These are phyloP conservation scores for Leptatherina wallacei DNA, from an alignment of 2,797 vertebrate species.

Conservation along the genomic window DNA sequence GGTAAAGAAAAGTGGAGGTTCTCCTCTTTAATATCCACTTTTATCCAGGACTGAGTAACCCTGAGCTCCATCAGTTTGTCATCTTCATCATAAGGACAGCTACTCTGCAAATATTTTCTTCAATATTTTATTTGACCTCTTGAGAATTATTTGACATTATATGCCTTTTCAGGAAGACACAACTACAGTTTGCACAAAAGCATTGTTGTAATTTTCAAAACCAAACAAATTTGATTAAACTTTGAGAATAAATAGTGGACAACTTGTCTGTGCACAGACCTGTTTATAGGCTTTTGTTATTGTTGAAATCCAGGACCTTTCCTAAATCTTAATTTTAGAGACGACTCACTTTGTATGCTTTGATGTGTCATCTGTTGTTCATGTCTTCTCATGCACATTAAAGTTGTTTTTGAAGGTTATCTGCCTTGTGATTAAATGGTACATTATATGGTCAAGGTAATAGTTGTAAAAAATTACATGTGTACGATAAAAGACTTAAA, in stretches of 20 bases:
- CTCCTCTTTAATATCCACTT: background rate
- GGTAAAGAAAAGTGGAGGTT: background rate
- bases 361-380: constrained; percentile 50
- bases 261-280: constrained; percentile 11
- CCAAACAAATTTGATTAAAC: constrained; percentile 26
- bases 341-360: constrained; percentile 46
- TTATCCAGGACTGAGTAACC: constrained; percentile 27
- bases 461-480: constrained; percentile 7
- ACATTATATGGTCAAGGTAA: background rate
- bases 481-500: background rate
- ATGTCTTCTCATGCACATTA: constrained; percentile 69
- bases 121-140: constrained; percentile 43
- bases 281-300: constrained; percentile 27
- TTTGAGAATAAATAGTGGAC: constrained; percentile 5
- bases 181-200: constrained; percentile 50
- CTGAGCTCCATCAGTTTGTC: constrained; percentile 4
- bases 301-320: constrained; percentile 31
- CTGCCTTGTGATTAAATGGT: constrained; percentile 30
- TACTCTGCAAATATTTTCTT: constrained; percentile 17
- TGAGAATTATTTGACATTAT: constrained; percentile 39
- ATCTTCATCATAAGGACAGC: constrained; percentile 32
- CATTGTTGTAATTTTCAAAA: constrained; percentile 24
- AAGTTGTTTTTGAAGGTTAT: constrained; percentile 63
- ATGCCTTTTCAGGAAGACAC: constrained; percentile 57
- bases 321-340: constrained; percentile 40